Evolutionary conservation across 2,797 vertebrate genomes (phyloP).

Genomic region (Austrolebias charrua): DNA sequence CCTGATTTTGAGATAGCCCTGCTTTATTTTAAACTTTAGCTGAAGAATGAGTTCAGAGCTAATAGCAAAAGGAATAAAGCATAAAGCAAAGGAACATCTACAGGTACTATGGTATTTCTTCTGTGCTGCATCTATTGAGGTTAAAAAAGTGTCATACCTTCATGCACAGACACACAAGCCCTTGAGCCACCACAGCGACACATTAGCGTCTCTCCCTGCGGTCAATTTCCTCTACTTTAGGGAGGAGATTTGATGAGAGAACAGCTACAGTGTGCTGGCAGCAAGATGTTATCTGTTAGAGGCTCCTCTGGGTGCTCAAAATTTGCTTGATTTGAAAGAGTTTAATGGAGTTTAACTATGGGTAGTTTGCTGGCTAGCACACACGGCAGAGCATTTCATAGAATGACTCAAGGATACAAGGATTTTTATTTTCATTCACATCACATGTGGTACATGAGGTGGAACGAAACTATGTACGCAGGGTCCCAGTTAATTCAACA

Average conservation of each 20-base stretch:
- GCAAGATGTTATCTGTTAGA: slow-evolving; percentile 32
- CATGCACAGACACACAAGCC: slow-evolving; percentile 8
- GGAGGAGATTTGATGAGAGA: slow-evolving; percentile 35
- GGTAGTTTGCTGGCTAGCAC: slow-evolving; percentile 41
- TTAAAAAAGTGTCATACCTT: slow-evolving; percentile 27
- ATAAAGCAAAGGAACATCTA: slow-evolving; percentile 36
- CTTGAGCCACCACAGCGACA: slow-evolving; percentile 24
- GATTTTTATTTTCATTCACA: too few relatives aligned
- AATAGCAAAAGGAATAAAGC: slow-evolving; percentile 44
- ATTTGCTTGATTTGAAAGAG: slow-evolving; percentile 46
- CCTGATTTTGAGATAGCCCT: slow-evolving; percentile 16
- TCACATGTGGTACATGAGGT: too few relatives aligned
- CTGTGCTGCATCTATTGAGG: slow-evolving; percentile 23
- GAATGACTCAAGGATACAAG: background rate
- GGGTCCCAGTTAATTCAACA: too few relatives aligned
- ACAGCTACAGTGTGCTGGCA: slow-evolving; percentile 25
- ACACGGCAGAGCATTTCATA: slow-evolving; percentile 23
- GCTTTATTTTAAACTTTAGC: background rate
- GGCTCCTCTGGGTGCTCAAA: slow-evolving; percentile 43
- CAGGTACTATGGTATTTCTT: slow-evolving; percentile 20
- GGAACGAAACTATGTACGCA: too few relatives aligned
- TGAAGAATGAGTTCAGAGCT: slow-evolving; percentile 34
- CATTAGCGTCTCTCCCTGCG: slow-evolving; percentile 27
- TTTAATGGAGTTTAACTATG: slow-evolving; percentile 71
- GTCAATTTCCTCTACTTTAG: slow-evolving; percentile 35